phyloP scores from a whole-genome alignment of 2,888 invertebrate genomes.

The Toxonevra muliebris region DNA sequence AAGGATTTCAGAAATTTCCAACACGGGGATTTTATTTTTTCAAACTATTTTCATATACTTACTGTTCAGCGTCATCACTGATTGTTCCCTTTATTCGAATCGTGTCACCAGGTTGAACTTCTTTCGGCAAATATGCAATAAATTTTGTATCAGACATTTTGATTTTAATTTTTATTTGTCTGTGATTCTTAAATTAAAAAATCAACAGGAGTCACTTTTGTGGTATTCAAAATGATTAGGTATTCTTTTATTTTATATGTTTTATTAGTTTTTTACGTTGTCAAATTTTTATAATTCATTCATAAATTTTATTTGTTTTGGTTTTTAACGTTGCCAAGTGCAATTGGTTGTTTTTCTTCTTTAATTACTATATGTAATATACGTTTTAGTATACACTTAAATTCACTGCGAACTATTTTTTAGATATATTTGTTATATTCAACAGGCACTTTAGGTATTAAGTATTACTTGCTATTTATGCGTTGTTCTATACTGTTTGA shows the following conservation, averaged over 20 bases:
- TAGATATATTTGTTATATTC: not conserved
- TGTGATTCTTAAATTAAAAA: too few relatives aligned
- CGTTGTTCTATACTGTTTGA: slow-evolving; percentile 26
- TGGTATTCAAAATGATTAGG: too few relatives aligned
- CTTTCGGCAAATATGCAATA: slow-evolving; percentile 51
- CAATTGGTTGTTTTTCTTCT: slow-evolving; percentile 26
- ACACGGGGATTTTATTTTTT: not conserved
- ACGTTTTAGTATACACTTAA: not conserved
- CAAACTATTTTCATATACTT: slow-evolving; percentile 43
- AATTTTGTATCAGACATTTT: slow-evolving; percentile 52
- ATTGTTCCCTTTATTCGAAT: slow-evolving; percentile 55
- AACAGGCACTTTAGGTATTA: slow-evolving; percentile 2
- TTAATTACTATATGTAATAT: not conserved
- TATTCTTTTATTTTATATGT: too few relatives aligned
- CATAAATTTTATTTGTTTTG: slow-evolving; percentile 23
- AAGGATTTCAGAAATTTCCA: too few relatives aligned
- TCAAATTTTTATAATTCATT: slow-evolving; percentile 11
- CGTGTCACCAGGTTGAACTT: slow-evolving; percentile 49
- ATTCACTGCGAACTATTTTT: not conserved
- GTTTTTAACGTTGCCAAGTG: slow-evolving; percentile 32
- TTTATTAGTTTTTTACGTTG: slow-evolving; percentile 1
- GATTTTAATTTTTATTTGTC: slow-evolving; percentile 6
- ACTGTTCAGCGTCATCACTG: slow-evolving; percentile 54
- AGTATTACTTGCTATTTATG: not conserved
- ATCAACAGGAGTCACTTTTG: too few relatives aligned